Evolutionary conservation across 2,113 vertebrate genomes (phyloP).

Genomic region (Phasianus colchicus): DNA sequence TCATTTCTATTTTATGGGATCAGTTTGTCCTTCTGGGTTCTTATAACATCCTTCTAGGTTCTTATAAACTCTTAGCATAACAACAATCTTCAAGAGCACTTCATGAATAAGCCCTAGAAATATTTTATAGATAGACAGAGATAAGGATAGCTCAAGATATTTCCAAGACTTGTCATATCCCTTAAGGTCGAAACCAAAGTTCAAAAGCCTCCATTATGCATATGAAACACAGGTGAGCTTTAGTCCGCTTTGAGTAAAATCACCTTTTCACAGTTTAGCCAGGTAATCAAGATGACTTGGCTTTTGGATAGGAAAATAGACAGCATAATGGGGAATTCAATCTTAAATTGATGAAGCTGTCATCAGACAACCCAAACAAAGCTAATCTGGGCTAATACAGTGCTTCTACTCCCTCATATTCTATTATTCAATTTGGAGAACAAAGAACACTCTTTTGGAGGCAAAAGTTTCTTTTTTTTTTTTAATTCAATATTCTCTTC

Average conservation of each 20-base stretch:
- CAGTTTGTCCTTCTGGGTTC: neutral
- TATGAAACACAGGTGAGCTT: neutral
- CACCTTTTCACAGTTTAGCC: neutral
- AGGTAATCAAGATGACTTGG: neutral
- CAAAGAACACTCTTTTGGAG: neutral
- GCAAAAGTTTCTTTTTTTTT: neutral
- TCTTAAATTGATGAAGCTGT: conserved; percentile 14
- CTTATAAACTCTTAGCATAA: neutral
- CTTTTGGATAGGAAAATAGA: neutral
- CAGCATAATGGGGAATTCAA: neutral
- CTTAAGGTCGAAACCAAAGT: neutral
- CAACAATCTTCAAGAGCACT: neutral
- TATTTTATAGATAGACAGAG: neutral
- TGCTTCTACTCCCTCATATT: neutral
- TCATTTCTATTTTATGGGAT: neutral
- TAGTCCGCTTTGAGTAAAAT: neutral
- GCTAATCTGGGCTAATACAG: neutral
- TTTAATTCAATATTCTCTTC: neutral
- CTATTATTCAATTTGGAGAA: conserved; percentile 10
- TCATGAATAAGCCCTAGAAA: neutral
- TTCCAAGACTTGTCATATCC: neutral
- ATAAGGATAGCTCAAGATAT: neutral
- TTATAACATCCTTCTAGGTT: neutral
- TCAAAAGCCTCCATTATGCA: neutral
- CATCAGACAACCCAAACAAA: conserved; percentile 42